A percentile compares a stretch with the other conserved stretches of the same genome.
Conservation (phyloP, 2,888 invertebrate species). For the Bellardia bayeri region DNA sequence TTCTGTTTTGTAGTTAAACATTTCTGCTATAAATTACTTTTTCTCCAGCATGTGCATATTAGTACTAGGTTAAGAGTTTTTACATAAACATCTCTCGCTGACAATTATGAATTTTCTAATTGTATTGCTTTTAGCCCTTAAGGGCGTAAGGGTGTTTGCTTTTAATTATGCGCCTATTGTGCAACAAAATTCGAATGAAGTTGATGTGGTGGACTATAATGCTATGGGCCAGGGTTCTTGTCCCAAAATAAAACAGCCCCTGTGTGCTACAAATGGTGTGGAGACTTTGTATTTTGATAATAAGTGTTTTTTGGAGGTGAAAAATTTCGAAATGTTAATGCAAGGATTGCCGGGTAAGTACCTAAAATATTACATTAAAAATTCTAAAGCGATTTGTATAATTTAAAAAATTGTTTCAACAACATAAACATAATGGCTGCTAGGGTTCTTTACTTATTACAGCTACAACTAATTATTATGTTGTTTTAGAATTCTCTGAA, state of each 20-base stretch:
- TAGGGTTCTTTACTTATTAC: neutral
- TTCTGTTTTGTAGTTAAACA: neutral
- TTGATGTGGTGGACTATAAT: constrained; percentile 32
- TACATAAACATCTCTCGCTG: neutral
- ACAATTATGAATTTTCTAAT: constrained; percentile 28
- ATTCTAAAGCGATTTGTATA: no score
- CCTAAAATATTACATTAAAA: neutral
- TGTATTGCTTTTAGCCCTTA: constrained; percentile 37
- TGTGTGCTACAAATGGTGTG: constrained; percentile 71
- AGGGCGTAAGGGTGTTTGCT: constrained; percentile 5
- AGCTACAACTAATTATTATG: neutral
- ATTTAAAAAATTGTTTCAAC: no score
- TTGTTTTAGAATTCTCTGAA: constrained; percentile 42
- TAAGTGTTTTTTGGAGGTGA: constrained; percentile 66
- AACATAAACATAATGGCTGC: neutral
- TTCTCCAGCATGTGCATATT: neutral
- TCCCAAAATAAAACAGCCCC: constrained; percentile 56
- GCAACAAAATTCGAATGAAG: neutral
- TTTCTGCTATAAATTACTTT: constrained; percentile 47
- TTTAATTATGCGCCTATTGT: neutral
- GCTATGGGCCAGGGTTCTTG: constrained; percentile 23
- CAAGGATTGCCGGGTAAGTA: constrained; percentile 66
- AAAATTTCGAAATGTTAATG: constrained; percentile 64
- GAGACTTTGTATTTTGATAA: constrained; percentile 71
- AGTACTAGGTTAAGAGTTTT: constrained; percentile 40